Percentiles rank a stretch among this genome's conserved stretches.
phyloP scores from a whole-genome alignment of 2,888 invertebrate genomes.

The Caenorhabditis sinica region DNA sequence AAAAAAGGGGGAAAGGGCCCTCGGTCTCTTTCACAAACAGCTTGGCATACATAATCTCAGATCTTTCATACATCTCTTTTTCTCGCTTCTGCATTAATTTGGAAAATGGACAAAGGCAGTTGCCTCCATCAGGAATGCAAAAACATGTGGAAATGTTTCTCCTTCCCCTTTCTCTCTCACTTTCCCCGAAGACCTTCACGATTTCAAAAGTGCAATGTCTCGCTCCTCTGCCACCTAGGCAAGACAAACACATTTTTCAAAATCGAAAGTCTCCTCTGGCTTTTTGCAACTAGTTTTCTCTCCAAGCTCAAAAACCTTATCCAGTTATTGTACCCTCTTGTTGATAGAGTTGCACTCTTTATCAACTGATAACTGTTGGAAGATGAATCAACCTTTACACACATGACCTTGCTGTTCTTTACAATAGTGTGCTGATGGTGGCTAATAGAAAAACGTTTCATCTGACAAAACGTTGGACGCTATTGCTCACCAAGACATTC shows the following conservation, averaged over 20 bases:
- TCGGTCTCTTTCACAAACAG: neutral
- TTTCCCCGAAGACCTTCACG: no score
- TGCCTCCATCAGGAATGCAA: no score
- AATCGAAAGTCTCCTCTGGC: no score
- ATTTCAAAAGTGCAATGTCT: no score
- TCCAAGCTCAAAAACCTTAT: no score
- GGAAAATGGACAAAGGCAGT: no score
- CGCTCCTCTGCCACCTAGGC: no score
- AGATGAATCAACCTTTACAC: conserved; percentile 24
- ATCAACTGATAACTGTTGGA: conserved; percentile 17
- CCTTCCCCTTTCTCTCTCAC: no score
- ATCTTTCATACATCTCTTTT: neutral
- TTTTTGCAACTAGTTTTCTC: no score
- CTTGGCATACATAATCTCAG: neutral
- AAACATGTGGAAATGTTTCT: no score
- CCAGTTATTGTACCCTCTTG: neutral
- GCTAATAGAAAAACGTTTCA: conserved; percentile 3
- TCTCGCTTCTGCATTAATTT: no score
- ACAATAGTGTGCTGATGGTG: neutral
- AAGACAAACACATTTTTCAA: no score
- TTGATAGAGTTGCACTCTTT: conserved; percentile 16
- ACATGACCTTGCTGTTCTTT: conserved; percentile 11
- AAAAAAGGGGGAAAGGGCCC: conserved; percentile 4
- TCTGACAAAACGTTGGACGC: neutral
- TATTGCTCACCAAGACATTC: neutral